These are phyloP conservation scores for Eurois occulta DNA, from an alignment of 2,888 invertebrate species.

Conservation along the genomic window DNA sequence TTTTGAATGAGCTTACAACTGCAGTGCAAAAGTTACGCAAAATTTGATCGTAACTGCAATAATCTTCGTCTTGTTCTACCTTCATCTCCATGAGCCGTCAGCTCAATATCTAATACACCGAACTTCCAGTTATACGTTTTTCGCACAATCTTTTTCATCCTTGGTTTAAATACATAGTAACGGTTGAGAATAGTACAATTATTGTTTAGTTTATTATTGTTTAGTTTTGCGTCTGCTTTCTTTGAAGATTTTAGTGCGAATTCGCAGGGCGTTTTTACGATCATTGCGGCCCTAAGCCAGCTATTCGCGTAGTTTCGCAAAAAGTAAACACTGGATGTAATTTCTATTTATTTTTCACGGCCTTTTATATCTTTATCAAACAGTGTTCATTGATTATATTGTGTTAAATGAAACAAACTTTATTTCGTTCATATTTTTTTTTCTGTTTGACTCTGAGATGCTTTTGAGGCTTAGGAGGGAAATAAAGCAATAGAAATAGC, in stretches of 20 bases:
- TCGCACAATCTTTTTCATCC: background rate
- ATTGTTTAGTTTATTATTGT: too few relatives aligned
- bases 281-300: conserved; percentile 53
- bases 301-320: conserved; percentile 29
- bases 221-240: conserved; percentile 30
- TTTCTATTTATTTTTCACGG: conserved; percentile 17
- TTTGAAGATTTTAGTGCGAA: conserved; percentile 65
- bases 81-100: background rate
- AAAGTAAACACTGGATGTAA: conserved; percentile 27
- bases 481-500: background rate
- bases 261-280: conserved; percentile 59
- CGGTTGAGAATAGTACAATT: conserved; percentile 23
- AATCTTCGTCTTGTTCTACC: background rate
- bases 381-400: background rate
- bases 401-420: background rate
- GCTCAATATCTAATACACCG: background rate
- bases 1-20: background rate
- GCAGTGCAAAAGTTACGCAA: background rate
- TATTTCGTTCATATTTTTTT: background rate
- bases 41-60: too few relatives aligned
- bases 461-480: background rate
- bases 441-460: background rate
- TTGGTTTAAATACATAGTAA: conserved; percentile 21
- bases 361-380: conserved; percentile 28
- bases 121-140: background rate